phyloP scores from a whole-genome alignment of 2,113 vertebrate species.

The Onychostoma macrolepis region DNA sequence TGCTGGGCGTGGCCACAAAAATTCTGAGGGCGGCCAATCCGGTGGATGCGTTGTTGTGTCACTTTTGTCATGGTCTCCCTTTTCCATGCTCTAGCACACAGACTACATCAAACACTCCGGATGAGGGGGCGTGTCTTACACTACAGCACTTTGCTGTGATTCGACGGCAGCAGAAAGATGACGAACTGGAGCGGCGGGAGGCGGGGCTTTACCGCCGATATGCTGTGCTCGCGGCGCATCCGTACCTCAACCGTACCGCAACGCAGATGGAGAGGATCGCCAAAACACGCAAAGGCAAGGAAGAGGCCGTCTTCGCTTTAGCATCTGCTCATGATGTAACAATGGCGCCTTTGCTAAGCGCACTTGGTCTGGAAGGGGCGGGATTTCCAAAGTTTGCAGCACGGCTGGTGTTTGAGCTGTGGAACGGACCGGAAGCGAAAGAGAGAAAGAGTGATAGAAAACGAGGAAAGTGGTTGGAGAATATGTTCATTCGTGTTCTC shows the following conservation, averaged over 20 bases:
- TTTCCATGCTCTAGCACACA: slow-evolving; percentile 82
- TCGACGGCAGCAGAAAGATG: slow-evolving; percentile 89
- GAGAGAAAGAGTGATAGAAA: slow-evolving; percentile 48
- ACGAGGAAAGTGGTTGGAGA: slow-evolving; percentile 67
- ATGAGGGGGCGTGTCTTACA: slow-evolving; percentile 79
- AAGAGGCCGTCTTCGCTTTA: slow-evolving; percentile 80
- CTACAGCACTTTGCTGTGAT: slow-evolving; percentile 89
- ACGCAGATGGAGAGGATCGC: slow-evolving; percentile 82
- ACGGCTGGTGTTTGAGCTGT: slow-evolving; percentile 93
- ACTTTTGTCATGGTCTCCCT: slow-evolving; percentile 89
- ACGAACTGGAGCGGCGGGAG: slow-evolving; percentile 84
- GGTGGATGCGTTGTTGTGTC: slow-evolving; percentile 91
- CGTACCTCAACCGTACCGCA: slow-evolving; percentile 89
- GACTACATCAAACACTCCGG: slow-evolving; percentile 23
- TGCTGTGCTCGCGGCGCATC: slow-evolving; percentile 87
- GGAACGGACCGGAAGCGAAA: slow-evolving; percentile 76
- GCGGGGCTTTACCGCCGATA: slow-evolving; percentile 87
- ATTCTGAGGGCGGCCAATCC: slow-evolving; percentile 91
- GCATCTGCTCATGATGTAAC: slow-evolving; percentile 96
- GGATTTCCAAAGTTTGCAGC: slow-evolving; percentile 93
- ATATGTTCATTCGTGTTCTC: slow-evolving; percentile 86
- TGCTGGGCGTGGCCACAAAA: slow-evolving; percentile 85
- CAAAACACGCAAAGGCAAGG: slow-evolving; percentile 62
- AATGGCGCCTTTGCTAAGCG: slow-evolving; percentile 90
- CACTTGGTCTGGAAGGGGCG: slow-evolving; percentile 87